Conservation (phyloP, 2,797 vertebrate species). For the Enteromius radiatus region DNA sequence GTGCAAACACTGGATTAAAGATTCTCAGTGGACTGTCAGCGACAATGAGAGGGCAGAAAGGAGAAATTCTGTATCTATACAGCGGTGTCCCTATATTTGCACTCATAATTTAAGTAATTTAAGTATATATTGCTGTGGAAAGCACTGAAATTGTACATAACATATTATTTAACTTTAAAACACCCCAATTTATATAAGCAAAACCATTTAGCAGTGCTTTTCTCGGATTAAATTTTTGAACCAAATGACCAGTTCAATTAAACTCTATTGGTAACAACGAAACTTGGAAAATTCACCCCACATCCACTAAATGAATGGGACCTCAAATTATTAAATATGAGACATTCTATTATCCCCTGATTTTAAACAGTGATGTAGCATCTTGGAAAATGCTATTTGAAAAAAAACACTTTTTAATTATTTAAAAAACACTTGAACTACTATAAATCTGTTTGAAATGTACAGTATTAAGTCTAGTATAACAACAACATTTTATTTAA, state of each 20-base stretch:
- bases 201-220: neutral
- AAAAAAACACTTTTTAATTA: neutral
- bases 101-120: neutral
- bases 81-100: neutral
- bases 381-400: neutral
- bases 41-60: neutral
- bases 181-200: neutral
- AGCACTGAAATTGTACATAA: neutral
- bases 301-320: neutral
- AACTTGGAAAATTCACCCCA: too few relatives aligned
- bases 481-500: neutral
- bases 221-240: neutral
- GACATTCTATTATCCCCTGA: neutral
- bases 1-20: conserved; percentile 23
- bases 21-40: neutral
- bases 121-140: neutral
- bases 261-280: too few relatives aligned
- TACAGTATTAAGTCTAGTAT: neutral
- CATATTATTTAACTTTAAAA: neutral
- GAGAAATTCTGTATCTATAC: neutral
- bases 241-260: neutral
- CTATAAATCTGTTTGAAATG: neutral
- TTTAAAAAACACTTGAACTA: neutral
- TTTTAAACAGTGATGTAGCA: neutral
- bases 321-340: neutral